A percentile compares a stretch with the other conserved stretches of the same genome.
Conservation (phyloP, 2,113 vertebrate species). For the Neofelis nebulosa region DNA sequence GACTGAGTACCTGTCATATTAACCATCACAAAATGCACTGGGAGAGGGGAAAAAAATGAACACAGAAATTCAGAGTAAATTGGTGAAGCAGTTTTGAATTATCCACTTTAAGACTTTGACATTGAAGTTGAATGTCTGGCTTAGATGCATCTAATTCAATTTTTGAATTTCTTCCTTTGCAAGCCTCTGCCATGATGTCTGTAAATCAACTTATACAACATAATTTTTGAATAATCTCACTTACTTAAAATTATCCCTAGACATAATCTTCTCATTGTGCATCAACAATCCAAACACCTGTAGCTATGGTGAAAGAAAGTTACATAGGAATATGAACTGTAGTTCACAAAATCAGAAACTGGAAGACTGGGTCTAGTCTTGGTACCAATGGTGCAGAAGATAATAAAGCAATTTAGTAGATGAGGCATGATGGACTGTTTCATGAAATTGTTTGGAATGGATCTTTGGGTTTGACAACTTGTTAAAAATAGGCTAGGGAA, state of each 20-base stretch:
- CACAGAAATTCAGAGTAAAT: neutral
- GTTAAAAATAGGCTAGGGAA: neutral
- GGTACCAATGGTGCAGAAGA: neutral
- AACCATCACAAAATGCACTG: neutral
- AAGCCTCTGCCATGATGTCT: neutral
- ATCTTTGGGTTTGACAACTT: constrained; percentile 15
- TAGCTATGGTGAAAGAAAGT: neutral
- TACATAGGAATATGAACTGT: neutral
- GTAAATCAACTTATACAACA: neutral
- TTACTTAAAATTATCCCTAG: neutral
- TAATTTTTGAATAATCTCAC: neutral
- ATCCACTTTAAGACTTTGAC: neutral
- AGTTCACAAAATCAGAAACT: neutral
- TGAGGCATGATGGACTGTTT: neutral
- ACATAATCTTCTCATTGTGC: neutral
- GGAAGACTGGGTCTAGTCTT: neutral
- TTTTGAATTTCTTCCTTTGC: neutral
- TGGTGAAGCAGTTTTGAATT: neutral
- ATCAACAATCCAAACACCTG: neutral
- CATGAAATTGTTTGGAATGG: constrained; percentile 2
- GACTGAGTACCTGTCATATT: neutral
- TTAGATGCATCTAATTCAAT: neutral
- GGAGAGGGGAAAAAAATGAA: neutral
- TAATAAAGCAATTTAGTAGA: constrained; percentile 8
- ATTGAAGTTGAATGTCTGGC: neutral